Evolutionary conservation across 2,113 vertebrate genomes (phyloP).

Genomic region (Podarcis raffonei): DNA sequence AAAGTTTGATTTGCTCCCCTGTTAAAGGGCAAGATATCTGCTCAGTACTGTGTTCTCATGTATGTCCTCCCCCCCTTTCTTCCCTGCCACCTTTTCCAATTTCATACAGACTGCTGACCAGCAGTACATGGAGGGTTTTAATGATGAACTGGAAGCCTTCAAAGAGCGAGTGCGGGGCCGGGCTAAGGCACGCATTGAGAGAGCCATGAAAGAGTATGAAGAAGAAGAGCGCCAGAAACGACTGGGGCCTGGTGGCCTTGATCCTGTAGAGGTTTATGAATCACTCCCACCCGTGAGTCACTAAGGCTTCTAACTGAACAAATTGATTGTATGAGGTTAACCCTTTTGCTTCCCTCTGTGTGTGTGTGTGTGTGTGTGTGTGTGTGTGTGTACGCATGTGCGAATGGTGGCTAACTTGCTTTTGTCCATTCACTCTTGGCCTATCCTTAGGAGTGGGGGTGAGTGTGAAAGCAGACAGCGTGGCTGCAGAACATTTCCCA

Average conservation of each 20-base stretch:
- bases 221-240: conserved; percentile 90
- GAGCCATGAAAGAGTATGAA: conserved; percentile 90
- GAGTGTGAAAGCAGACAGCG: too few species aligned
- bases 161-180: conserved; percentile 88
- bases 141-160: conserved; percentile 90
- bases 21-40: background rate
- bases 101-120: conserved; percentile 85
- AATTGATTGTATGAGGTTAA: background rate
- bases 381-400: background rate
- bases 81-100: accelerated
- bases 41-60: background rate
- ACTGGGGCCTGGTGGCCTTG: conserved; percentile 88
- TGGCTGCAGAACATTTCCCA: too few species aligned
- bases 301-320: background rate
- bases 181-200: conserved; percentile 90
- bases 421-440: too few species aligned
- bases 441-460: too few species aligned
- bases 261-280: conserved; percentile 93
- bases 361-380: background rate
- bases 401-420: background rate
- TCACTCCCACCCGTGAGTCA: conserved; percentile 80
- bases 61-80: accelerated
- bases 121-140: conserved; percentile 95
- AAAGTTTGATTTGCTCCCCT: too few species aligned
- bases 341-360: background rate